Base-by-base conservation (phyloP, 2,797 vertebrate species). In the Todus mexicanus region DNA sequence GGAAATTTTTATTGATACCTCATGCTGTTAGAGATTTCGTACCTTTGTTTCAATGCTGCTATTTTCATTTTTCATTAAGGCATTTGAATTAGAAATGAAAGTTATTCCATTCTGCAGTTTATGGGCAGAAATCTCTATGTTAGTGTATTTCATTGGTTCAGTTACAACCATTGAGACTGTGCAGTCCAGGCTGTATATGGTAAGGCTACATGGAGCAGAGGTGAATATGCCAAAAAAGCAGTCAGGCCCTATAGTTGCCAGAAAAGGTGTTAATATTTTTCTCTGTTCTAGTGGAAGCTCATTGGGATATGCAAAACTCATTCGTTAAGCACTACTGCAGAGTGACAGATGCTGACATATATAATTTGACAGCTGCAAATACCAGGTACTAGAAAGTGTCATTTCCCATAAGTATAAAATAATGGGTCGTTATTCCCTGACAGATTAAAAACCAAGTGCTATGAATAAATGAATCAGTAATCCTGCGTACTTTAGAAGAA, bases 341-440 rank as follows among this genome's bases (percentile, higher is more conserved):
- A 95, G 77, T 95, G 95, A 91, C 95, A 96, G 95, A 94, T 94
- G 88, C 87, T 79, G 71, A 90, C 94, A 96, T 75, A 86, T 91
- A 64, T 84, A 83, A 95, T 92, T 91, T 96, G 96, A 92, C 96
- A 97, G 94, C 94, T 96, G 94, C 87, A 74, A 68, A 69, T 92
- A 94, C 75, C 89, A 90, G 95, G 92, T 96, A 96, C 84, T 94
- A 91, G 72, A 95, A 96, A 94, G 94, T 94, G 90, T 95, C 87
- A 87, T 95, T 96, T 97, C 93, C 95, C 95, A 87, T 94, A 93
- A 95, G 96, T 91, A 91, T 94, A 96, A 97, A 95, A 97, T 95
- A 96, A 96, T 96, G 90, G 92, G 53, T 84, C 94, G 93, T 96
- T 97, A 95, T 93, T 96, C 80, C 78, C 73, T 94, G 93, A 92